phyloP scores from a whole-genome alignment of 2,113 vertebrate species.

The Pantherophis guttatus region DNA sequence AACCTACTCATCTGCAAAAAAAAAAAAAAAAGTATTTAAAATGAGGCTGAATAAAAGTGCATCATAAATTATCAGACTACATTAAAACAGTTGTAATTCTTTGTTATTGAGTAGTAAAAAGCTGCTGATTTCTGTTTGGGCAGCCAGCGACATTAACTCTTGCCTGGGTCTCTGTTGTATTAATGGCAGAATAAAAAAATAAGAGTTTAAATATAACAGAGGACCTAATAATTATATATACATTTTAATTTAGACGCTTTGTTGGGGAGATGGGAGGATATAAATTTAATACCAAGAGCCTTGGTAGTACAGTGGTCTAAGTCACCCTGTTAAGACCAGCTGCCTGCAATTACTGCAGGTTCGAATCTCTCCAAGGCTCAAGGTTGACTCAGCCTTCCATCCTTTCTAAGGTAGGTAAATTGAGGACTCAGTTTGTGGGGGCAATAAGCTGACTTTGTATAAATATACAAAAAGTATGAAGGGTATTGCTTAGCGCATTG shows the following conservation, averaged over 20 bases:
- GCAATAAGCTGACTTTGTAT: too few relatives aligned
- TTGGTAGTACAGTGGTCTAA: too few relatives aligned
- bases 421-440: too few relatives aligned
- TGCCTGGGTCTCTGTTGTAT: background rate
- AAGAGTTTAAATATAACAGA: background rate
- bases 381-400: too few relatives aligned
- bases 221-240: background rate
- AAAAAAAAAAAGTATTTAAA: background rate
- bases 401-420: too few relatives aligned
- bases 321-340: too few relatives aligned
- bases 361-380: too few relatives aligned
- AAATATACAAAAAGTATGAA: too few relatives aligned
- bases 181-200: background rate
- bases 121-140: background rate
- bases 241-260: background rate
- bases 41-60: background rate
- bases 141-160: background rate
- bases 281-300: too few relatives aligned
- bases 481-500: too few relatives aligned
- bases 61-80: conserved; percentile 23
- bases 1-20: conserved; percentile 20
- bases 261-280: background rate
- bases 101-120: conserved; percentile 33
- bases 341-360: too few relatives aligned
- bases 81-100: conserved; percentile 27